Percentiles rank a stretch among this genome's conserved stretches.
These are phyloP conservation scores for Alligator mississippiensis DNA, from an alignment of 2,113 vertebrate species.

Conservation along the genomic window DNA sequence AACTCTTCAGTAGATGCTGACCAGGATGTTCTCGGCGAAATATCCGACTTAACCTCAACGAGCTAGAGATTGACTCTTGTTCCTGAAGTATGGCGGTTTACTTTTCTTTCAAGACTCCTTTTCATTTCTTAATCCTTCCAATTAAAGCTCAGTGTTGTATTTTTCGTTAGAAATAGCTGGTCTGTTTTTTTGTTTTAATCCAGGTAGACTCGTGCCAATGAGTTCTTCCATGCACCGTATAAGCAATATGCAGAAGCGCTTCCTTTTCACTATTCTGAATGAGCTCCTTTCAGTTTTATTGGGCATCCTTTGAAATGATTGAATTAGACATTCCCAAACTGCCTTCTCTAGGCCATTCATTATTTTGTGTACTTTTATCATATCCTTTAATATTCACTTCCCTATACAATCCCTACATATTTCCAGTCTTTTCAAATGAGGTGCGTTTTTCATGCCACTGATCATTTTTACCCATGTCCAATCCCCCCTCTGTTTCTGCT, in stretches of 20 bases:
- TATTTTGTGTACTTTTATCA: too few relatives aligned
- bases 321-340: neutral
- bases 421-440: neutral
- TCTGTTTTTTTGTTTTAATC: too few relatives aligned
- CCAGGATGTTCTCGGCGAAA: neutral
- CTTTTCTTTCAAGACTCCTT: neutral
- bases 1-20: neutral
- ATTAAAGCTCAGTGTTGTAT: too few relatives aligned
- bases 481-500: neutral
- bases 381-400: too few relatives aligned
- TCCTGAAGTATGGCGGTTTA: neutral
- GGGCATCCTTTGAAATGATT: neutral
- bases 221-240: neutral
- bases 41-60: neutral
- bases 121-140: neutral
- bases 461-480: neutral
- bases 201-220: neutral
- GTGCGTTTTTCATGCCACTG: neutral
- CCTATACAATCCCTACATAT: neutral
- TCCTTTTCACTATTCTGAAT: neutral
- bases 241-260: neutral
- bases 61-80: neutral
- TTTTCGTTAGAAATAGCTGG: too few relatives aligned
- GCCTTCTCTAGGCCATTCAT: too few relatives aligned
- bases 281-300: neutral